These are phyloP conservation scores for Rhysida immarginata DNA, from an alignment of 1,140 invertebrate species.

Conservation along the genomic window DNA sequence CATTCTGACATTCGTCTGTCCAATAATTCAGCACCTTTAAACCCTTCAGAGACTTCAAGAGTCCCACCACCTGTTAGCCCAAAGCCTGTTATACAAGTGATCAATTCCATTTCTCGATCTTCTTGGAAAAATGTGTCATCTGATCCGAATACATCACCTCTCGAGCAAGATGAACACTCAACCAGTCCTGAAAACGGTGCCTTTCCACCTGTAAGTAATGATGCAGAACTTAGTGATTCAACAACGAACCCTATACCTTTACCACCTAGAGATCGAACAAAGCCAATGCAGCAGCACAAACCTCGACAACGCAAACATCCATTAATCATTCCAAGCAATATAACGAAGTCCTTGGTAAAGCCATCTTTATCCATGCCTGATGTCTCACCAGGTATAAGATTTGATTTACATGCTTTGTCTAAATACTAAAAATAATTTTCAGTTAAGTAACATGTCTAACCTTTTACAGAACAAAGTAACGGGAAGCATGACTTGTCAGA, in stretches of 20 bases:
- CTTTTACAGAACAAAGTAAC: too few species aligned
- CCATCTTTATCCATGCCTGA: constrained; percentile 3
- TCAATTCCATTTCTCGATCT: too few species aligned
- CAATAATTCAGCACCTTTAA: constrained; percentile 1
- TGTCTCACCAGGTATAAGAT: background rate
- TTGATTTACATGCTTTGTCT: too few species aligned
- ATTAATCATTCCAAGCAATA: constrained; percentile 48
- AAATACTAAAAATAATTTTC: too few species aligned
- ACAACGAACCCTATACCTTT: constrained; percentile 58
- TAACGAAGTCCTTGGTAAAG: constrained; percentile 1
- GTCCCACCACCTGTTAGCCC: constrained; percentile 1
- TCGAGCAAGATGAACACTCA: background rate
- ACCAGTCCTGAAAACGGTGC: background rate
- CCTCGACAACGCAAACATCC: constrained; percentile 73
- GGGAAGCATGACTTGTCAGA: too few species aligned
- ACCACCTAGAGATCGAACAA: constrained; percentile 62
- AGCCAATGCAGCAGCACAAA: constrained; percentile 42
- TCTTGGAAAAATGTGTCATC: too few species aligned
- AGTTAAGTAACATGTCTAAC: too few species aligned
- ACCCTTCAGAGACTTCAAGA: background rate
- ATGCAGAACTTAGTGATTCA: background rate
- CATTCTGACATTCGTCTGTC: background rate
- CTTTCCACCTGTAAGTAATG: background rate
- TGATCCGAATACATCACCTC: background rate
- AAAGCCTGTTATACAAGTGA: background rate